These are phyloP conservation scores for Pandemis heparana DNA, from an alignment of 2,888 invertebrate species.

Conservation along the genomic window DNA sequence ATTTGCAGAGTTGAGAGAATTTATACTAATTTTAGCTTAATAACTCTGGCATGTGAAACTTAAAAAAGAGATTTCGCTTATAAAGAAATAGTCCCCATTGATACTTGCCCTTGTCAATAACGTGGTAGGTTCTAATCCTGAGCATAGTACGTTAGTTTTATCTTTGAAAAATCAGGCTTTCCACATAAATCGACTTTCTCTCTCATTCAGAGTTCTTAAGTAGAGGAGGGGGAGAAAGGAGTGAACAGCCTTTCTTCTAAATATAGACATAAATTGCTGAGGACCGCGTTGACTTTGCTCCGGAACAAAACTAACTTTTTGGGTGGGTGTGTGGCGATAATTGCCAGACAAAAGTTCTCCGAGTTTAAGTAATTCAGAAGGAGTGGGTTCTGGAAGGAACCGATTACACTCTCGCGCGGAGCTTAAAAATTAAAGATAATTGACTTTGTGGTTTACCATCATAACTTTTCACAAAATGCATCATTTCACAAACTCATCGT, in stretches of 20 bases:
- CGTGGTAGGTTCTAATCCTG: background rate
- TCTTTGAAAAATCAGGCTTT: background rate
- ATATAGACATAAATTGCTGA: background rate
- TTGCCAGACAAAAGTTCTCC: background rate
- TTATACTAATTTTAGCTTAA: no score
- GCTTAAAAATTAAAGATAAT: no score
- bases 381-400: background rate
- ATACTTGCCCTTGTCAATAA: background rate
- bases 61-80: no score
- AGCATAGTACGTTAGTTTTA: background rate
- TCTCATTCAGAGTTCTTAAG: background rate
- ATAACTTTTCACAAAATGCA: no score
- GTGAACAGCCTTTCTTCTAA: conserved; percentile 4
- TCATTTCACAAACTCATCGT: no score
- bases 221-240: background rate
- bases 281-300: background rate
- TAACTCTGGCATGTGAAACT: no score
- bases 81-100: no score
- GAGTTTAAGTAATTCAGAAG: background rate
- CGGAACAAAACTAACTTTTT: conserved; percentile 4
- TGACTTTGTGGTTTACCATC: no score
- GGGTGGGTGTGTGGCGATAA: conserved; percentile 4
- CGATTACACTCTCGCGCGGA: background rate
- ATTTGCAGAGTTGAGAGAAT: no score
- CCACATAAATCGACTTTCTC: background rate